Evolutionary conservation across 1,140 invertebrate genomes (phyloP), one percentile per base, ranked within the genome.

Genomic region (Triops cancriformis): DNA sequence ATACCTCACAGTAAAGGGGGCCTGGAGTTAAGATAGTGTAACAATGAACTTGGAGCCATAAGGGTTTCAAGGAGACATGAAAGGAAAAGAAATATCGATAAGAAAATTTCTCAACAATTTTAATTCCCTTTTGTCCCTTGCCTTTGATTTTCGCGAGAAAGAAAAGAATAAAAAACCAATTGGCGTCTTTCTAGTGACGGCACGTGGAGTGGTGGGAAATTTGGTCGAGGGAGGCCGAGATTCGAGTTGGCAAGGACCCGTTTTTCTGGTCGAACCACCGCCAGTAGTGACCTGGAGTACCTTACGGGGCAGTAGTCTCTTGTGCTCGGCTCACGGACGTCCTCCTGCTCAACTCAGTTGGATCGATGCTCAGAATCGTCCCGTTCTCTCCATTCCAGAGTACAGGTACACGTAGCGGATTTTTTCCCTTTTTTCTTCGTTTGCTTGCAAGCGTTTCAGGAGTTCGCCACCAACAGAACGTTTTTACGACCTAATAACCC

Each of bases 401-500:
- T 64, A 64, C 51, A 64, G 51, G 51, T 64, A 64, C 31, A 64
- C 51, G 6, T 18, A 64, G 51, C 51, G 6, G 51, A 37, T 14
- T 14, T 64, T 23, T 64, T 5, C 1, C 14, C 51, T 23, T 23
- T 23, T 18, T 51, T 64, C 14, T 18, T n/a, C 43, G 11, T 64
- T 23, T 64, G 23, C 1, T 64, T 37, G 31, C 31, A 37, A 37
- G 31, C 2, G 31, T 37, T 37, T 64, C 51, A 6, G 18, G 51
- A 23, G 23, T 64, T 64, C 14, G 23, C 7, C 18, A 12, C 18
- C 10, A 0, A 64, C 51, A 6, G 3, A 64, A 64, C 51, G 51
- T 64, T 64, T 37, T 64, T 64, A 64, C 51, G 51, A 64, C n/a
- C 51, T 64, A 64, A 64, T 64, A 64, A 64, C n/a, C 51, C 23